Evolutionary conservation across 2,888 invertebrate species (phyloP).

Genomic region (Cheilosia impressa): DNA sequence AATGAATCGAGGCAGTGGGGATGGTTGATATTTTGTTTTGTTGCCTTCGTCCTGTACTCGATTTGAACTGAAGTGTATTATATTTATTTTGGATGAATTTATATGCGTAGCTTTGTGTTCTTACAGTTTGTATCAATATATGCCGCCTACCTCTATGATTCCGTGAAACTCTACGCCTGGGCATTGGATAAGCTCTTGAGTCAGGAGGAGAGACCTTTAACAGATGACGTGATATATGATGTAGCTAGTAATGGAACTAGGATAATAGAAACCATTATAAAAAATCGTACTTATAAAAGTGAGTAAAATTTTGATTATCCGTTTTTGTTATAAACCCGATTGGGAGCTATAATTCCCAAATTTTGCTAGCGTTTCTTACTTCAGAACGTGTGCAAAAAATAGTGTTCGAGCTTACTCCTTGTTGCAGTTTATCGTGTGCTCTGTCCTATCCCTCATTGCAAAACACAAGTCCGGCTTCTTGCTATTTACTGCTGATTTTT

Average conservation of each 20-base stretch:
- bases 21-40: conserved; percentile 6
- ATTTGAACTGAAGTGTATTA: conserved; percentile 24
- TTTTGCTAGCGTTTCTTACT: too few relatives aligned
- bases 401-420: too few relatives aligned
- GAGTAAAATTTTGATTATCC: conserved; percentile 82
- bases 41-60: conserved; percentile 21
- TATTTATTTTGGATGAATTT: conserved; percentile 60
- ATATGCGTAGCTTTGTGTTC: conserved; percentile 46
- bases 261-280: conserved; percentile 94
- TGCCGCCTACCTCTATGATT: conserved; percentile 97
- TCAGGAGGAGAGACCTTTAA: conserved; percentile 85
- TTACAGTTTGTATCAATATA: conserved; percentile 94
- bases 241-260: conserved; percentile 93
- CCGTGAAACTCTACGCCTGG: conserved; percentile 94
- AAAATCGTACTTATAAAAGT: conserved; percentile 94
- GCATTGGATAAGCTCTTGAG: conserved; percentile 91
- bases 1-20: conserved; percentile 11
- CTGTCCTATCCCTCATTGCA: too few relatives aligned
- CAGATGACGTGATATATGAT: conserved; percentile 87
- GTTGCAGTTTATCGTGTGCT: too few relatives aligned
- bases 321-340: background rate
- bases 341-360: too few relatives aligned
- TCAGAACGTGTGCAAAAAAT: too few relatives aligned
- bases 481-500: too few relatives aligned
- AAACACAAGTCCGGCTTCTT: too few relatives aligned